Conservation (phyloP, 2,113 vertebrate species). For the Anoplopoma fimbria region DNA sequence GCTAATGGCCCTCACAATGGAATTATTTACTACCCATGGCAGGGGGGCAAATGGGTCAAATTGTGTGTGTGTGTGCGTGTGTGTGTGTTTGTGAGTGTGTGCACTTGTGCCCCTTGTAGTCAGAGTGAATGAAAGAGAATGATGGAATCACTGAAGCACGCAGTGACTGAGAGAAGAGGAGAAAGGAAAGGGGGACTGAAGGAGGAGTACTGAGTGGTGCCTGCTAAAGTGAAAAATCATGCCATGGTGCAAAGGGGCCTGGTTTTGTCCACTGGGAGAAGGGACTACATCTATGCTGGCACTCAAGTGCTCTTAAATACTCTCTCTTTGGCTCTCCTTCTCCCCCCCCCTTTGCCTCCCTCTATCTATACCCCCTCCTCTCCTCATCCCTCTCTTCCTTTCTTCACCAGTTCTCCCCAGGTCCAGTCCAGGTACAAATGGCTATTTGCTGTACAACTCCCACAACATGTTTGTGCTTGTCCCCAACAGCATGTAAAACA, state of each 20-base stretch:
- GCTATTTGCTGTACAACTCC: conserved; percentile 93
- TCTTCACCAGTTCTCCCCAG: conserved; percentile 42
- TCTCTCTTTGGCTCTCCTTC: conserved; percentile 42
- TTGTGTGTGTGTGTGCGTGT: conserved; percentile 59
- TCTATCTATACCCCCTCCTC: conserved; percentile 28
- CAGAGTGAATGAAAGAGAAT: conserved; percentile 71
- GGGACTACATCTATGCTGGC: conserved; percentile 86
- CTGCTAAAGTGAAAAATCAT: conserved; percentile 92
- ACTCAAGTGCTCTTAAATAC: conserved; percentile 92
- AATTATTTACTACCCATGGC: conserved; percentile 80
- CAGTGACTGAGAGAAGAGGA: conserved; percentile 62
- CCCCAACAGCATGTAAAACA: conserved; percentile 91
- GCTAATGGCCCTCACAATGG: conserved; percentile 75
- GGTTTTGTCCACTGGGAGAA: conserved; percentile 86
- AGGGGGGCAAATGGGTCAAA: conserved; percentile 77
- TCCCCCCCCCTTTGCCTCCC: conserved; percentile 4
- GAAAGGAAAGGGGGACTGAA: conserved; percentile 55
- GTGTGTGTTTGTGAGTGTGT: conserved; percentile 39
- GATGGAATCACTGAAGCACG: conserved; percentile 86
- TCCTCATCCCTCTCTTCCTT: conserved; percentile 16
- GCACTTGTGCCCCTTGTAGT: conserved; percentile 51
- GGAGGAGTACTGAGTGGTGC: conserved; percentile 59
- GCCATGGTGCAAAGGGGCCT: conserved; percentile 87
- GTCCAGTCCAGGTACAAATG: conserved; percentile 90
- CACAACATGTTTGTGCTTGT: conserved; percentile 84